Evolutionary conservation across 2,888 invertebrate genomes (phyloP).

Genomic region (Mimachlamys varia): DNA sequence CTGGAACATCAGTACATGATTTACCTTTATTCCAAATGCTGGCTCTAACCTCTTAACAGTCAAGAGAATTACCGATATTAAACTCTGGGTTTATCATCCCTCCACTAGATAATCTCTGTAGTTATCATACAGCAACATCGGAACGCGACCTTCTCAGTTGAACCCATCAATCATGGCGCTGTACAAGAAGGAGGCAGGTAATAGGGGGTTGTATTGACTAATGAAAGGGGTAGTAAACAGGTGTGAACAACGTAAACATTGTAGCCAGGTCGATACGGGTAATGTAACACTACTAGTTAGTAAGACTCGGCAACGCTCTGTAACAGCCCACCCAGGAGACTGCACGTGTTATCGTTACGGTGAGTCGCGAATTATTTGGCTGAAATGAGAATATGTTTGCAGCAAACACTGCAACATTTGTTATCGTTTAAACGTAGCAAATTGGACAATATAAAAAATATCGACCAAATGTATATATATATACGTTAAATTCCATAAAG

Average conservation of each 20-base stretch:
- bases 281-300: conserved; percentile 1
- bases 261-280: neutral
- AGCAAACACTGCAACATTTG: neutral
- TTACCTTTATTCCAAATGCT: no score
- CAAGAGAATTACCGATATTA: no score
- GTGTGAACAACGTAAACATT: conserved; percentile 28
- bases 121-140: neutral
- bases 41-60: no score
- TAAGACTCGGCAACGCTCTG: neutral
- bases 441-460: neutral
- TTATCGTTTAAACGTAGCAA: neutral
- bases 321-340: neutral
- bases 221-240: conserved; percentile 22
- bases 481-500: neutral
- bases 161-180: neutral
- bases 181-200: neutral
- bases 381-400: neutral
- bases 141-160: neutral
- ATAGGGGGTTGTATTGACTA: neutral
- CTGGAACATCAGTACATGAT: no score
- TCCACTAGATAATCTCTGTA: neutral
- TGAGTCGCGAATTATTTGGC: neutral
- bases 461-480: neutral
- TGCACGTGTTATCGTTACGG: conserved; percentile 19
- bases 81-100: no score